These are phyloP conservation scores for Elymnias hypermnestra DNA, from an alignment of 1,140 invertebrate genomes.

Conservation along the genomic window DNA sequence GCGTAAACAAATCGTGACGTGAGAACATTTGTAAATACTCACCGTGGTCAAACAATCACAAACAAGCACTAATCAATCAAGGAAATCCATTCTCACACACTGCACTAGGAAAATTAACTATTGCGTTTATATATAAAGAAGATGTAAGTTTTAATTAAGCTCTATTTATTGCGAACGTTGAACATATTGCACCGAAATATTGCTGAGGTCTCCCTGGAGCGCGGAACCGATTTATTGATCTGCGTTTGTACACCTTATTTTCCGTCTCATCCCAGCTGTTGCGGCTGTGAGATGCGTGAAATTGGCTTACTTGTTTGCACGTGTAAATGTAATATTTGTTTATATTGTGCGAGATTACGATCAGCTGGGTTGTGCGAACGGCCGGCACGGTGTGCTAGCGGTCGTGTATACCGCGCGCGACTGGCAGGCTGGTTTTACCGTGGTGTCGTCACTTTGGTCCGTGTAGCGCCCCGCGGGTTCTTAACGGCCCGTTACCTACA, in stretches of 20 bases:
- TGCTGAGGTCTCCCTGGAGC: conserved; percentile 19
- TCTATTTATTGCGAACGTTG: conserved; percentile 34
- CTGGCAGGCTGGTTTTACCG: conserved; percentile 36
- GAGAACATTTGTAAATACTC: conserved; percentile 37
- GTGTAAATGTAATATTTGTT: conserved; percentile 30
- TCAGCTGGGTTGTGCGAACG: conserved; percentile 43
- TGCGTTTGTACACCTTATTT: conserved; percentile 3
- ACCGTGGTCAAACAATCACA: conserved; percentile 18
- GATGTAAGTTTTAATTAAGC: conserved; percentile 26
- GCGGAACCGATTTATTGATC: conserved; percentile 24
- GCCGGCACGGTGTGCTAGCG: conserved; percentile 31
- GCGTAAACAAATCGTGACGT: conserved; percentile 16
- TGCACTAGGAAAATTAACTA: conserved; percentile 35
- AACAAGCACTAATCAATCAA: conserved; percentile 33
- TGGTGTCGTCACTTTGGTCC: conserved; percentile 16
- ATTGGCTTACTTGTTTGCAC: conserved; percentile 3
- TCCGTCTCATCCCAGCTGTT: conserved; percentile 11
- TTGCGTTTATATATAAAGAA: conserved; percentile 33
- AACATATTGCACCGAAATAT: conserved; percentile 41
- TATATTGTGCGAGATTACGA: conserved; percentile 28
- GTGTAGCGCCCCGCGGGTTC: conserved; percentile 39
- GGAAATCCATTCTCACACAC: conserved; percentile 60
- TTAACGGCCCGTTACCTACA: conserved; percentile 56
- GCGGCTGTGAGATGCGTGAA: background rate
- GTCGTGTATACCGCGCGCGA: conserved; percentile 54